These are phyloP conservation scores for Macrotus californicus DNA, from an alignment of 2,113 vertebrate species.

Conservation along the genomic window DNA sequence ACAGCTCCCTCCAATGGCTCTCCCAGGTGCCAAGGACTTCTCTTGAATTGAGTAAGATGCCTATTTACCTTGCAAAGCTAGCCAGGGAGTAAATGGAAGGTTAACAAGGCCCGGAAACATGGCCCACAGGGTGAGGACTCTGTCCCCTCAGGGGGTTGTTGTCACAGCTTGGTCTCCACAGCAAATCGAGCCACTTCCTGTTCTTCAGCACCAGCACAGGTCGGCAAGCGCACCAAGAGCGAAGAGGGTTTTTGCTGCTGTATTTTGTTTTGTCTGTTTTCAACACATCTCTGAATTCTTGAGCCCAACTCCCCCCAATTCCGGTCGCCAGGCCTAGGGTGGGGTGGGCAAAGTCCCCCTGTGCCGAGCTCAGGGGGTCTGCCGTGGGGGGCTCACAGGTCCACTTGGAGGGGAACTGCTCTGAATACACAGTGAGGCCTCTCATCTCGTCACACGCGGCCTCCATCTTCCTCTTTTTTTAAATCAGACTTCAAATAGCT, in stretches of 20 bases:
- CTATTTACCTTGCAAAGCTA: neutral
- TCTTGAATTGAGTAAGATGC: neutral
- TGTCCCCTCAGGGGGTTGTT: neutral
- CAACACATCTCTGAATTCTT: neutral
- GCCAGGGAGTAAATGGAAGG: neutral
- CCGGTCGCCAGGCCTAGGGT: neutral
- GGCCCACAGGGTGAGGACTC: neutral
- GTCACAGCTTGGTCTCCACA: too few species aligned
- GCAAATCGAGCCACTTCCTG: neutral
- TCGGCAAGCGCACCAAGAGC: neutral
- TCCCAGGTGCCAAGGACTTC: neutral
- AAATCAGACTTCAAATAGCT: neutral
- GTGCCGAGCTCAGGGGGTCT: neutral
- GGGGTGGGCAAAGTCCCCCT: neutral
- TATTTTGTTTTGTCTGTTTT: neutral
- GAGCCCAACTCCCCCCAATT: neutral
- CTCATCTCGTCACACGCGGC: neutral
- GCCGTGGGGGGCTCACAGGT: fast-evolving
- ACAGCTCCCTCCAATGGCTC: neutral
- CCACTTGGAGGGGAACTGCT: neutral
- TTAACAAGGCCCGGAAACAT: neutral
- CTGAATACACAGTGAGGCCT: neutral
- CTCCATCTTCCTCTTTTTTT: neutral
- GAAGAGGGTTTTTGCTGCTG: neutral
- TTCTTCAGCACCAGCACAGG: neutral